Conservation (phyloP, 2,113 vertebrate genomes). For the Tonatia bakeri region DNA sequence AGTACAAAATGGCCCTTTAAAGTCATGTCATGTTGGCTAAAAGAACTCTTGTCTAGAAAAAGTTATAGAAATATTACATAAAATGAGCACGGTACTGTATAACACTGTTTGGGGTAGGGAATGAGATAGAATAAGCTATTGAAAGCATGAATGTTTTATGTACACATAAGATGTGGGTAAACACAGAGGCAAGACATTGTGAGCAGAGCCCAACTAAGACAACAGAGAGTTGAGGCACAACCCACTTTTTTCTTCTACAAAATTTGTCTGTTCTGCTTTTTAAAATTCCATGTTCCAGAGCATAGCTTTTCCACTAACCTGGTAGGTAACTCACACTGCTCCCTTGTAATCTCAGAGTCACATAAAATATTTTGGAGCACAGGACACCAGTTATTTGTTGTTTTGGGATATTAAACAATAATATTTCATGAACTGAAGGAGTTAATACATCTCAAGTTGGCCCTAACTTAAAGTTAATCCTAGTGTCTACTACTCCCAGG, state of each 20-base stretch:
- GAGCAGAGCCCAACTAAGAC: not conserved
- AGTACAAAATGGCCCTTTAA: not conserved
- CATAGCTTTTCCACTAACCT: too few relatives aligned
- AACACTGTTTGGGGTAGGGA: rapidly evolving
- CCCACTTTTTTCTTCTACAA: too few relatives aligned
- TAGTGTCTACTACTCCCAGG: not conserved
- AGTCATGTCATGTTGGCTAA: not conserved
- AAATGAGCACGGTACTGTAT: not conserved
- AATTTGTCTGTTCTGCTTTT: not conserved
- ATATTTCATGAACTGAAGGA: not conserved
- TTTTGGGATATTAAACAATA: not conserved
- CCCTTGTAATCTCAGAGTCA: not conserved
- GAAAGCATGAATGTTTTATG: not conserved
- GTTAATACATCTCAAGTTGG: not conserved
- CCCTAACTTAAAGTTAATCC: not conserved
- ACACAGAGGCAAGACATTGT: not conserved
- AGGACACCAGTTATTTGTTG: not conserved
- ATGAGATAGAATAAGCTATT: not conserved
- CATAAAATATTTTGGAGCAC: not conserved
- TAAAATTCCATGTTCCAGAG: not conserved
- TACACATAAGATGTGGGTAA: not conserved
- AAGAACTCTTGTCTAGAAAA: not conserved
- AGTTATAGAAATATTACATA: not conserved
- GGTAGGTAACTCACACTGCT: not conserved
- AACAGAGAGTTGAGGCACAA: not conserved